A percentile compares a stretch with the other conserved stretches of the same genome.
These are phyloP conservation scores for Artibeus jamaicensis DNA, from an alignment of 2,797 vertebrate species.

Conservation along the genomic window DNA sequence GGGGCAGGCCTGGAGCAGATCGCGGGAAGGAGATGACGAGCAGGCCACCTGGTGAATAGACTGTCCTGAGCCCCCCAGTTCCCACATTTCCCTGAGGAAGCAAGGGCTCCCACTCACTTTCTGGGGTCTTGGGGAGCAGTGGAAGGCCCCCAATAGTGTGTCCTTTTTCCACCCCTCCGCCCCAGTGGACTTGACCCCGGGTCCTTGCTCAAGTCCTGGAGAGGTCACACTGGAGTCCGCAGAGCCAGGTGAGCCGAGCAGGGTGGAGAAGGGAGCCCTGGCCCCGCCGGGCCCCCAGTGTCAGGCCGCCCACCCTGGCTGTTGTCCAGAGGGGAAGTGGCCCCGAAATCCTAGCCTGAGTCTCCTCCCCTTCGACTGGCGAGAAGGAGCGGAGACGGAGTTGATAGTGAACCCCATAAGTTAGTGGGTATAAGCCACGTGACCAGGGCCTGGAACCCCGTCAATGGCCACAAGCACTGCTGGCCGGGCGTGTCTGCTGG, in stretches of 20 bases:
- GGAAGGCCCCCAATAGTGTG: not conserved
- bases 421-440: fast-evolving
- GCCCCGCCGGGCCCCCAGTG: not conserved
- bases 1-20: not conserved
- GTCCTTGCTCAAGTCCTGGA: not conserved
- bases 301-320: not conserved
- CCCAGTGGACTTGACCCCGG: not conserved
- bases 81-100: not conserved
- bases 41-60: not conserved
- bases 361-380: not conserved
- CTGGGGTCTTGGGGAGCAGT: not conserved
- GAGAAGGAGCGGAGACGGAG: not conserved
- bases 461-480: not conserved
- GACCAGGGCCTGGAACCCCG: fast-evolving
- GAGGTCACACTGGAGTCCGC: not conserved
- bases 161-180: too few relatives aligned
- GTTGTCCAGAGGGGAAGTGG: not conserved
- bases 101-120: not conserved
- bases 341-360: not conserved
- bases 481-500: not conserved
- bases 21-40: fast-evolving
- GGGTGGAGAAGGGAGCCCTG: too few relatives aligned
- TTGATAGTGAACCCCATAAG: fast-evolving
- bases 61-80: not conserved
- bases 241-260: not conserved